Percentiles rank a stretch among this genome's conserved stretches.
These are phyloP conservation scores for Globodera rostochiensis DNA, from an alignment of 1,140 invertebrate species.

Conservation along the genomic window DNA sequence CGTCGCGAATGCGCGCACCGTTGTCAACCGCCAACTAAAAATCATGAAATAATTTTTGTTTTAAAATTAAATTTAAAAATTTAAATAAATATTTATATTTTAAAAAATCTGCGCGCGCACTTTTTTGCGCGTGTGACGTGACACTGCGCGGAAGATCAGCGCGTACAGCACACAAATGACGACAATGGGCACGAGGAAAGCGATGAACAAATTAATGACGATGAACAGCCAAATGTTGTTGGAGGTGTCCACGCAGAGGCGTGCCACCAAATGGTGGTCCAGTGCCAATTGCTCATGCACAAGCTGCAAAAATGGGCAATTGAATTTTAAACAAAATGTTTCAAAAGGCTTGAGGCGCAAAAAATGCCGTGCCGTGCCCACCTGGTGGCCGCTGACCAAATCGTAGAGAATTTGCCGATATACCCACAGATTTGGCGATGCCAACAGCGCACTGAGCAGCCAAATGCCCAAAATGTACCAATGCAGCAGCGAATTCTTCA, in stretches of 20 bases:
- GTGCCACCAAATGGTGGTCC: conserved; percentile 41
- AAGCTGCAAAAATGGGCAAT: too few relatives aligned
- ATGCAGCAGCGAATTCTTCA: conserved; percentile 48
- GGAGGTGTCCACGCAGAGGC: conserved; percentile 54
- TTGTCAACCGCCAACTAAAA: conserved; percentile 9
- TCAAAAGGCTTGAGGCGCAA: background rate
- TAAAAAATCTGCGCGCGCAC: conserved; percentile 82
- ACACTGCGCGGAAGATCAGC: conserved; percentile 57
- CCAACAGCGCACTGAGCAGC: conserved; percentile 53
- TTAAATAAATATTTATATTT: background rate
- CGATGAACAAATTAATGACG: conserved; percentile 59
- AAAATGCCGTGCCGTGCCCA: background rate
- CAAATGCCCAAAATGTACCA: conserved; percentile 58
- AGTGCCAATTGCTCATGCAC: background rate
- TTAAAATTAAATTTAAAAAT: background rate
- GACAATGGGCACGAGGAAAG: conserved; percentile 58
- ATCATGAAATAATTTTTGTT: background rate
- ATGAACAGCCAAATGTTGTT: conserved; percentile 59
- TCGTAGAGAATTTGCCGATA: conserved; percentile 42
- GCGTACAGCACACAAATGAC: conserved; percentile 58
- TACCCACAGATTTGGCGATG: conserved; percentile 51
- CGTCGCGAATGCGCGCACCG: conserved; percentile 66
- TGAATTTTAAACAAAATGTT: too few relatives aligned
- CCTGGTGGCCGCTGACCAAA: conserved; percentile 21
- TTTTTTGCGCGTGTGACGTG: conserved; percentile 48